These are phyloP conservation scores for Pteropus alecto DNA, from an alignment of 2,113 vertebrate species.

Conservation along the genomic window DNA sequence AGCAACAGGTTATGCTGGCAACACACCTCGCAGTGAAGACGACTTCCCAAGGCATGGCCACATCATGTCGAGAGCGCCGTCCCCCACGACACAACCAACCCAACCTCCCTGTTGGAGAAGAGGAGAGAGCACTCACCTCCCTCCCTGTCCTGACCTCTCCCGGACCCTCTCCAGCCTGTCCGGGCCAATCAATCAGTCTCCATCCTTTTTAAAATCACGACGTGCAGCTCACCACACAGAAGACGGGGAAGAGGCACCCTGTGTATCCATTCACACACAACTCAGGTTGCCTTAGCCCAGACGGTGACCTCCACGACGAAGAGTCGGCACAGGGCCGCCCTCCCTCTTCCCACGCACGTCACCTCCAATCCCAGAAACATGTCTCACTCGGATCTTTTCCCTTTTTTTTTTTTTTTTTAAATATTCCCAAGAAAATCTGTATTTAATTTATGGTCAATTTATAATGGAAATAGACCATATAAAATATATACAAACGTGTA, in stretches of 20 bases:
- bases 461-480: constrained; percentile 82
- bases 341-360: constrained; percentile 46
- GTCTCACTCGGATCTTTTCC: constrained; percentile 47
- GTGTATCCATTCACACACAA: constrained; percentile 52
- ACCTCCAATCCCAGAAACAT: constrained; percentile 75
- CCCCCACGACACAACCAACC: not conserved
- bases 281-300: constrained; percentile 69
- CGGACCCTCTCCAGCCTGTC: constrained; percentile 30
- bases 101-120: not conserved
- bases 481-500: constrained; percentile 82
- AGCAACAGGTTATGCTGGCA: not conserved
- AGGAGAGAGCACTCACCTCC: not conserved
- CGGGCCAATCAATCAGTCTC: not conserved
- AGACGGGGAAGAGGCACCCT: constrained; percentile 15
- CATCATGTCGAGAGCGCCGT: fast-evolving
- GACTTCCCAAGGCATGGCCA: not conserved
- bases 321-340: not conserved
- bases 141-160: not conserved
- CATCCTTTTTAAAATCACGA: constrained; percentile 11
- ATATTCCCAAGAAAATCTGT: constrained; percentile 81
- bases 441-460: constrained; percentile 83
- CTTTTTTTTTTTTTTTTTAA: not conserved
- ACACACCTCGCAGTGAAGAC: fast-evolving
- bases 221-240: not conserved
- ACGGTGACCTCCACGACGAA: constrained; percentile 59